phyloP scores from a whole-genome alignment of 2,888 invertebrate species.

The Papilio elwesi region DNA sequence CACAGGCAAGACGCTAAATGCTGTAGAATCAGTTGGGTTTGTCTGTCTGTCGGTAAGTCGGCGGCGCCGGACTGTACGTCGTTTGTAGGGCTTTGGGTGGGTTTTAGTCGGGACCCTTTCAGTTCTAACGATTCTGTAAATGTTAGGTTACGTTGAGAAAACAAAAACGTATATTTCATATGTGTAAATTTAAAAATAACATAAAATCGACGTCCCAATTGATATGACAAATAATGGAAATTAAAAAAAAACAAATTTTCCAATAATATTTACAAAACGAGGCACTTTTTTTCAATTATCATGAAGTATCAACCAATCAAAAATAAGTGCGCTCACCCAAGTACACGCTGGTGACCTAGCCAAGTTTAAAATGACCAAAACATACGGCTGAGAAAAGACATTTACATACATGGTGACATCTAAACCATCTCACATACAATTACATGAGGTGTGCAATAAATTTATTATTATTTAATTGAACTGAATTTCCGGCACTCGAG shows the following conservation, averaged over 20 bases:
- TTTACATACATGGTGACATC: not conserved
- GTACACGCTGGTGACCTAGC: not conserved
- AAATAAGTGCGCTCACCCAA: not conserved
- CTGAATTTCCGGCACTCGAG: too few species aligned
- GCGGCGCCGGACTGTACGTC: conserved; percentile 16
- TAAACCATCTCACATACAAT: not conserved
- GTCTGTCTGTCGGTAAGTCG: conserved; percentile 24
- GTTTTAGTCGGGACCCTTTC: conserved; percentile 13
- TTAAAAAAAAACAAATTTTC: too few species aligned
- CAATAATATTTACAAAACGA: not conserved
- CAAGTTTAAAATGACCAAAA: not conserved
- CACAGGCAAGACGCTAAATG: conserved; percentile 12
- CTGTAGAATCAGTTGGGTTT: conserved; percentile 6
- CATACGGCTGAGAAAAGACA: not conserved
- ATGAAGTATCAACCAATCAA: not conserved
- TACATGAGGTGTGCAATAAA: too few species aligned
- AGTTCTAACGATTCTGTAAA: conserved; percentile 27
- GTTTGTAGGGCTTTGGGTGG: not conserved
- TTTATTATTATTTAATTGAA: too few species aligned
- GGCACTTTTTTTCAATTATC: not conserved
- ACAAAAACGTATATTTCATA: not conserved
- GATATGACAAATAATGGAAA: too few species aligned
- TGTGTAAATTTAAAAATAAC: too few species aligned
- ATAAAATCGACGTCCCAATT: too few species aligned
- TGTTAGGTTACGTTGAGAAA: not conserved